phyloP scores from a whole-genome alignment of 1,140 invertebrate genomes.

The Atta texana region DNA sequence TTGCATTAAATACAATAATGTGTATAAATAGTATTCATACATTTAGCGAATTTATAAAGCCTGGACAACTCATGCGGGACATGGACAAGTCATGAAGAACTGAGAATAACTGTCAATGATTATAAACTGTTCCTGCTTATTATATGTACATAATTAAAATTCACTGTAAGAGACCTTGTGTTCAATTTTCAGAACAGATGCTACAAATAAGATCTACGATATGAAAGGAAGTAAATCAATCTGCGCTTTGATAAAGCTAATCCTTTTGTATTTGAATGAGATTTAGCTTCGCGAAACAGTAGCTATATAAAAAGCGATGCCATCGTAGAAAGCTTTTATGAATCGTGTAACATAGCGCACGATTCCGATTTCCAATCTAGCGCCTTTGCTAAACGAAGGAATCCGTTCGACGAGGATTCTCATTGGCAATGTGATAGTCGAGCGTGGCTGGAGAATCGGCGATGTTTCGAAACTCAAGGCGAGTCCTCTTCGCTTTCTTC shows the following conservation, averaged over 20 bases:
- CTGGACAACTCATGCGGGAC: too few relatives aligned
- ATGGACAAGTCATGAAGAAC: neutral
- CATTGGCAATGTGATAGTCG: conserved; percentile 79
- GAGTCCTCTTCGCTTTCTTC: conserved; percentile 24
- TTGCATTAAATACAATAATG: too few relatives aligned
- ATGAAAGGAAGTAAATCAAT: neutral
- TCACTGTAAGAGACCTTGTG: neutral
- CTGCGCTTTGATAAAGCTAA: conserved; percentile 39
- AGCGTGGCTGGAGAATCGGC: conserved; percentile 60
- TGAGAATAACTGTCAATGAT: conserved; percentile 17
- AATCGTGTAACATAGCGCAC: conserved; percentile 38
- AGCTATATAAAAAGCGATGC: conserved; percentile 23
- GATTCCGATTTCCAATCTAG: conserved; percentile 75
- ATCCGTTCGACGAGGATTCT: conserved; percentile 74
- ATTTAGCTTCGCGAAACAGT: neutral
- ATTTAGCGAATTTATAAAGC: too few relatives aligned
- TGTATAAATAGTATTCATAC: too few relatives aligned
- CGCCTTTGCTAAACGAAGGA: conserved; percentile 78
- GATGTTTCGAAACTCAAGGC: conserved; percentile 74
- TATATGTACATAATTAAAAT: conserved; percentile 24
- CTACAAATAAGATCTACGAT: neutral
- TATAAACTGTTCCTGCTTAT: neutral
- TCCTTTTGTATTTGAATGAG: conserved; percentile 8
- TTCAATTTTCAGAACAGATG: neutral
- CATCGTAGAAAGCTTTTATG: conserved; percentile 16